phyloP scores from a whole-genome alignment of 2,888 invertebrate species.

The Lycocerus yunnanus region DNA sequence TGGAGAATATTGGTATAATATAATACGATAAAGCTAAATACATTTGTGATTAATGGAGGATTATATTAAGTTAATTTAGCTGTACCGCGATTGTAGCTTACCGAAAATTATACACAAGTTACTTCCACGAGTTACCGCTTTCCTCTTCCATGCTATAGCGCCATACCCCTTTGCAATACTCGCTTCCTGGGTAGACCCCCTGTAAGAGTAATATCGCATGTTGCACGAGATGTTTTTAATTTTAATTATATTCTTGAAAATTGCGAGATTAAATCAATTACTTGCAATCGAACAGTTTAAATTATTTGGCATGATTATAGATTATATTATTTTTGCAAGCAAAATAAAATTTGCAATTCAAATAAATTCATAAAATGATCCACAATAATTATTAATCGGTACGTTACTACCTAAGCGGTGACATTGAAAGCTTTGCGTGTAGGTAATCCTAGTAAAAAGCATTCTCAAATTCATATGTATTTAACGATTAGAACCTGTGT shows the following conservation, averaged over 20 bases:
- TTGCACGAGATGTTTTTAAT: not conserved
- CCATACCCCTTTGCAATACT: not conserved
- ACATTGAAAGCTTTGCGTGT: slow-evolving; percentile 15
- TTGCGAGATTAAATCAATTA: not conserved
- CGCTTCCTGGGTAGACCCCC: not conserved
- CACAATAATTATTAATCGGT: no score
- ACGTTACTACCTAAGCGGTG: no score
- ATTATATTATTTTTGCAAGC: not conserved
- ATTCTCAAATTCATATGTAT: slow-evolving; percentile 17
- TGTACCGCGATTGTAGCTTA: not conserved
- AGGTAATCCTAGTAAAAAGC: slow-evolving; percentile 11
- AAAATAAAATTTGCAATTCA: not conserved
- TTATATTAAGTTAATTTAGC: not conserved
- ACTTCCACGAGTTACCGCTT: not conserved
- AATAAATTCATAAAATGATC: no score
- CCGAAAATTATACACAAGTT: not conserved
- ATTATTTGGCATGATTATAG: not conserved
- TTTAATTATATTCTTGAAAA: not conserved
- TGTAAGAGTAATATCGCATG: not conserved
- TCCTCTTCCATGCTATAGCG: not conserved
- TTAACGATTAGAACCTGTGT: slow-evolving; percentile 20
- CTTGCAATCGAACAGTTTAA: not conserved
- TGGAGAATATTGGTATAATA: not conserved
- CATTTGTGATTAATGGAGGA: not conserved
- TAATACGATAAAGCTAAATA: not conserved